A percentile compares a stretch with the other conserved stretches of the same genome.
These are phyloP conservation scores for Synodontis membranacea DNA, from an alignment of 2,113 vertebrate species.

Conservation along the genomic window DNA sequence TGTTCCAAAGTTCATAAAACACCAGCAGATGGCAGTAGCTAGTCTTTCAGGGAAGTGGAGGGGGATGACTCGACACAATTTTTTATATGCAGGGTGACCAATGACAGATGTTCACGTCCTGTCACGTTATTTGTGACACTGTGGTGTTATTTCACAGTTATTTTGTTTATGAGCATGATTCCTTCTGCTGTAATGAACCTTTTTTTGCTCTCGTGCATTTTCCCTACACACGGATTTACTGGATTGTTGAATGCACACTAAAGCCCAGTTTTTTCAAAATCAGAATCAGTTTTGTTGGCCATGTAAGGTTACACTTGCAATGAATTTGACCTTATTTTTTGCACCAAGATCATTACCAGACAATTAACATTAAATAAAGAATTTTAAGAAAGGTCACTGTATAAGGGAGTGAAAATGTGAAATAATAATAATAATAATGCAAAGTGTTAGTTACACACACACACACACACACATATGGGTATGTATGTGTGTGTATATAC, in stretches of 20 bases:
- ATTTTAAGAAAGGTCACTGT: no score
- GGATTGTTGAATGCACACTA: background rate
- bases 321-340: no score
- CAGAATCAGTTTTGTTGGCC: no score
- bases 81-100: background rate
- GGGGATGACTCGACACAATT: conserved; percentile 42
- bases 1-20: background rate
- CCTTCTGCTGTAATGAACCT: background rate
- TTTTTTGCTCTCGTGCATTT: background rate
- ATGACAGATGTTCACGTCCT: background rate
- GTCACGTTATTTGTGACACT: background rate
- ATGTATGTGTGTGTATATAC: no score
- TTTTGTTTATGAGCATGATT: background rate
- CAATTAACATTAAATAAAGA: no score
- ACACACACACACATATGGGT: no score
- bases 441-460: no score
- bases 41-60: background rate
- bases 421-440: no score
- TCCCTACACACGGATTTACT: background rate
- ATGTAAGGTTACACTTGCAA: no score
- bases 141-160: background rate
- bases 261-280: no score
- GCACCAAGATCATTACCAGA: no score
- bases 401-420: no score
- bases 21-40: conserved; percentile 43